Evolutionary conservation across 2,113 vertebrate species (phyloP), one percentile per base, ranked within the genome.

Genomic region (Ammospiza nelsoni): DNA sequence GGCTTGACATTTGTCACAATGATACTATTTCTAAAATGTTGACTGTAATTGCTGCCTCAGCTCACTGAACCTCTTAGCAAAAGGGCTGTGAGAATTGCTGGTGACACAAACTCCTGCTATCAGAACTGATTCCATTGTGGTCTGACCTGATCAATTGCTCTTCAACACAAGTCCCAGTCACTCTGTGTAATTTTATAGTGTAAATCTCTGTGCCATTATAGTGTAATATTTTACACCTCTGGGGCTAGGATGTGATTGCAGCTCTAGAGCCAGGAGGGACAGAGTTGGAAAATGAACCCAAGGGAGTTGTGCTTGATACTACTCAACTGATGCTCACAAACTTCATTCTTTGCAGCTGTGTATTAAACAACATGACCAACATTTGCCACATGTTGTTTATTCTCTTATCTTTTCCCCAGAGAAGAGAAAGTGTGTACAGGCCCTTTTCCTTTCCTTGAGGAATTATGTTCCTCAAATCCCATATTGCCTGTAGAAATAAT

Each of bases 371-470:
- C 74, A 44, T 8, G 31, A 77, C 57, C 54, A 89, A 68, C 22
- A 14, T 68, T 92, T 94, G 66, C 85, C 61, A 89, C 54, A 21
- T 72, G 65, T 84, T 95, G 91, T 95, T 95, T 96, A 72, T 89
- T 61, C 76, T 89, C 69, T 86, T 84, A 63, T 81, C 61, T 61
- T 19, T 25, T 81, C 87, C 49, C 68, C n/a, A 43, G 73, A 84
- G 77, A 58, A 94, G 57, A 66, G 54, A 87, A 65, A 0, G 0
- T 68, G 71, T 62, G 25, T 87, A 29, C 73, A 84, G 66, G 28
- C 31, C 71, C 44, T 66, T 1, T 78, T 73, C 75, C 44, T 87
- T 91, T 92, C 89, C 89, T 76, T 77, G 16, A 80, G 91, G 84
- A 92, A 54, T 78, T 84, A 72, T 2, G 23, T 92, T 92, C 89